These are phyloP conservation scores for Phymanthus crucifer DNA, from an alignment of 92 coral and sea anemone species.

Conservation along the genomic window DNA sequence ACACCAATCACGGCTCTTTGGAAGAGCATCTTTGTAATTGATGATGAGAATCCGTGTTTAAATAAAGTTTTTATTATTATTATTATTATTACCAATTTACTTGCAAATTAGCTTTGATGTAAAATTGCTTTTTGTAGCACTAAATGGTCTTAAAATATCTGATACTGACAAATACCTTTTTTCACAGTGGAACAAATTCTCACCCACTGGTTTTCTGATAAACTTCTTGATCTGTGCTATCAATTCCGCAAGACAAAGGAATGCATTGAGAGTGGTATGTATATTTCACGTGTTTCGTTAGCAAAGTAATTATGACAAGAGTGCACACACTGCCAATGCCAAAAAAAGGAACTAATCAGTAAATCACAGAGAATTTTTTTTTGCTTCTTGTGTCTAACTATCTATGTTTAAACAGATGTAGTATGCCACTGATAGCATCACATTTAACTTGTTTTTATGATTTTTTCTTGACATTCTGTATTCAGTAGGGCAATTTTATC, in stretches of 20 bases:
- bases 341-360: neutral
- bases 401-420: too few relatives aligned
- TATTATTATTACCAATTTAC: too few relatives aligned
- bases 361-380: neutral
- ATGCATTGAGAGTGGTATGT: slow-evolving; percentile 30
- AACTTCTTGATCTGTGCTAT: slow-evolving; percentile 34
- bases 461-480: neutral
- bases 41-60: too few relatives aligned
- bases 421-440: neutral
- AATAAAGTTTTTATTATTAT: too few relatives aligned
- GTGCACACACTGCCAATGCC: neutral
- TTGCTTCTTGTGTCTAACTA: too few relatives aligned
- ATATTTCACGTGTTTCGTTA: neutral
- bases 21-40: too few relatives aligned
- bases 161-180: neutral
- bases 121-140: too few relatives aligned
- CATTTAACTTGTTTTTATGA: neutral
- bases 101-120: too few relatives aligned
- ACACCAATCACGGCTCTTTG: neutral
- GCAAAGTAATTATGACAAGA: neutral
- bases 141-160: too few relatives aligned
- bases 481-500: too few relatives aligned
- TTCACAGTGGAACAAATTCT: slow-evolving; percentile 27
- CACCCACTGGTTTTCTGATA: slow-evolving; percentile 38
- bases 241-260: slow-evolving; percentile 38